Conservation (phyloP, 1,140 invertebrate genomes). For the Mylabris phalerata region DNA sequence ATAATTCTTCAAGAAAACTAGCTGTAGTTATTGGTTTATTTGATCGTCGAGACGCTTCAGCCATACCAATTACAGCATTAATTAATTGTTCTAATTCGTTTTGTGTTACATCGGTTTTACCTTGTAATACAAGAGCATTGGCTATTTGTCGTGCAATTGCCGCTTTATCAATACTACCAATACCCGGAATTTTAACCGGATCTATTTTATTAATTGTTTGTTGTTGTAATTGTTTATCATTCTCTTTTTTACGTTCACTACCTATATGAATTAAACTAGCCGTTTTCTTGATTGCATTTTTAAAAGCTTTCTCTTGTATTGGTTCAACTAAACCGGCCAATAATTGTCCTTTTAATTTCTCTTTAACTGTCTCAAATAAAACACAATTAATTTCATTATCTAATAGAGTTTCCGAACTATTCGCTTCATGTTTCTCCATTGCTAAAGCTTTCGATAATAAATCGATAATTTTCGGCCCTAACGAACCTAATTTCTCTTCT, state of each 20-base stretch:
- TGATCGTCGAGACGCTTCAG: constrained; percentile 49
- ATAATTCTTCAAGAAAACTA: constrained; percentile 45
- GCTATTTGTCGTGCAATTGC: constrained; percentile 72
- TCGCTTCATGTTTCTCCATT: constrained; percentile 66
- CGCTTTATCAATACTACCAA: constrained; percentile 61
- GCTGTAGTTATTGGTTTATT: constrained; percentile 50
- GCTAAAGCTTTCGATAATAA: constrained; percentile 65
- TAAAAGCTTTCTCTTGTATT: constrained; percentile 54
- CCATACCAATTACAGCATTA: constrained; percentile 65
- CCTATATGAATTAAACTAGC: constrained; percentile 60
- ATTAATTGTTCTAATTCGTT: constrained; percentile 69
- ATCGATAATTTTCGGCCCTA: constrained; percentile 69
- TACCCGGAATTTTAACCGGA: constrained; percentile 55
- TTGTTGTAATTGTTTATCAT: constrained; percentile 31
- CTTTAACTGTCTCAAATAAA: constrained; percentile 74
- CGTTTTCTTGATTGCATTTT: constrained; percentile 57
- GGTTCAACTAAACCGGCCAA: constrained; percentile 66
- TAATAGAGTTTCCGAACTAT: constrained; percentile 66
- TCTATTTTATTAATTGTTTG: constrained; percentile 33
- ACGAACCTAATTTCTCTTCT: constrained; percentile 70
- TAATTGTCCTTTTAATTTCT: constrained; percentile 74
- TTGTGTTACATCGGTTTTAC: constrained; percentile 67
- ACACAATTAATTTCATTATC: constrained; percentile 63
- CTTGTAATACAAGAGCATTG: constrained; percentile 64
- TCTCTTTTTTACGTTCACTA: constrained; percentile 46